Percentiles rank a stretch among this genome's conserved stretches.
These are phyloP conservation scores for Pleuronectes platessa DNA, from an alignment of 2,113 vertebrate species.

Conservation along the genomic window DNA sequence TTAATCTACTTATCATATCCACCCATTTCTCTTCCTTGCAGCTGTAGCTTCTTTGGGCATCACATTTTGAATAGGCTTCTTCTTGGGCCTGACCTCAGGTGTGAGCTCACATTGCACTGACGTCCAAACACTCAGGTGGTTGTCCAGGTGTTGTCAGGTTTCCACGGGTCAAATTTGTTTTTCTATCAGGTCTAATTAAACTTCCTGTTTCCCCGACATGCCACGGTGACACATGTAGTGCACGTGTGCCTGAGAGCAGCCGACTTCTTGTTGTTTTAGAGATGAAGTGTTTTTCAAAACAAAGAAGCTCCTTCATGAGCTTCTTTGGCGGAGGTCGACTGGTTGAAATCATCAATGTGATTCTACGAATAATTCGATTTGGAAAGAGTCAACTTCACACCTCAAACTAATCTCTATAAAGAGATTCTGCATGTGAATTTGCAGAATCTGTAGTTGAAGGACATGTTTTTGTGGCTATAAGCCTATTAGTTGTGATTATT, in stretches of 20 bases:
- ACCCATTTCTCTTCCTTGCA: conserved; percentile 4
- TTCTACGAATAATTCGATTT: too few species aligned
- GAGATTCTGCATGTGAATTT: too few species aligned
- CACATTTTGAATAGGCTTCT: conserved; percentile 13
- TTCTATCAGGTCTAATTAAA: conserved; percentile 37
- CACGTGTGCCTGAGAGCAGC: background rate
- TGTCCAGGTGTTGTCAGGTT: background rate
- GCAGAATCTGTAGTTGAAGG: too few species aligned
- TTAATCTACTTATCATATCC: conserved; percentile 7
- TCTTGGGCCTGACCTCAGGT: conserved; percentile 9
- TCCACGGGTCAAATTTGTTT: conserved; percentile 21
- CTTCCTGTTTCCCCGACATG: conserved; percentile 28
- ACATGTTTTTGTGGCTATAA: too few species aligned
- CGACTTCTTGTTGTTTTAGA: too few species aligned
- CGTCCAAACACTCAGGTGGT: background rate
- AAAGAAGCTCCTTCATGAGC: too few species aligned
- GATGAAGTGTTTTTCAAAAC: too few species aligned
- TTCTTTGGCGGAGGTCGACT: too few species aligned
- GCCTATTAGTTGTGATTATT: too few species aligned
- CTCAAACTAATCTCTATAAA: too few species aligned
- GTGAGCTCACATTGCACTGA: background rate
- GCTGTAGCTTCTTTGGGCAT: conserved; percentile 6
- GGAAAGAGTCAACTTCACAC: too few species aligned
- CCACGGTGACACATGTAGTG: conserved; percentile 19
- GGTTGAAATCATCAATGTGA: too few species aligned